Base-by-base conservation (phyloP, 92 coral and sea anemone genomes). In the Chrysogorgia sp. region DNA sequence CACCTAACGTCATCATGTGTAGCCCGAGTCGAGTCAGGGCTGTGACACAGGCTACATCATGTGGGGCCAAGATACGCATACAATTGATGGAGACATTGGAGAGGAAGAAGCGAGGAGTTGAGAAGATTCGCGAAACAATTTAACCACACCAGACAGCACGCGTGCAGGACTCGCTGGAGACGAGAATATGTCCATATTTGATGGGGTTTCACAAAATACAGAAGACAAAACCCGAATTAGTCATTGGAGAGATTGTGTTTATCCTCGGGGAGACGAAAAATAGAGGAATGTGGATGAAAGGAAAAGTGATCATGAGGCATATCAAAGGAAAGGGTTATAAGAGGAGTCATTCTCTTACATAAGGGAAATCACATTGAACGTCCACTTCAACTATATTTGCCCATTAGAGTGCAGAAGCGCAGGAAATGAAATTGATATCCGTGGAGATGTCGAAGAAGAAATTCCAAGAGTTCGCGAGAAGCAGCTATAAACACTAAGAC, bases 191-290 rank as follows among this genome's bases (percentile, higher is more conserved):
- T 78, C 45, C 75, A 65, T 37, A 50, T 43, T 71, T 85, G 7
- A 85, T 88, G 89, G 92, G 85, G 67, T 67, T 75, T 32, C 92
- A 88, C 25, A 75, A 74, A 31, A 32, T 66, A 29, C 45, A 59
- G 59, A 67, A 61, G 35, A 48, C 47, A 34, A 34, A 6, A 28
- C 19, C 26, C 37, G 29, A 22, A 28, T 53, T 30, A 9, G 76
- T 77, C 10, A 45, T 77, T 10, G 89, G 89, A 33, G 90, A 88
- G 40, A 50, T 88, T 47, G 83, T 88, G 19, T 70, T 88, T 0
- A 7, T 85, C 15, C 81, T 88, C 24, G 89, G 89, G 1, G 89
- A 88, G 20, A 89, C 69, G 56, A 88, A 88, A 64, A 88, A 88
- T 59, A 12, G 87, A 58, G 70, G 47, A 23, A 71, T 77, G 40